Evolutionary conservation across 2,888 invertebrate genomes (phyloP), one percentile per base, ranked within the genome.

Genomic region (Philhelius pedissequus): DNA sequence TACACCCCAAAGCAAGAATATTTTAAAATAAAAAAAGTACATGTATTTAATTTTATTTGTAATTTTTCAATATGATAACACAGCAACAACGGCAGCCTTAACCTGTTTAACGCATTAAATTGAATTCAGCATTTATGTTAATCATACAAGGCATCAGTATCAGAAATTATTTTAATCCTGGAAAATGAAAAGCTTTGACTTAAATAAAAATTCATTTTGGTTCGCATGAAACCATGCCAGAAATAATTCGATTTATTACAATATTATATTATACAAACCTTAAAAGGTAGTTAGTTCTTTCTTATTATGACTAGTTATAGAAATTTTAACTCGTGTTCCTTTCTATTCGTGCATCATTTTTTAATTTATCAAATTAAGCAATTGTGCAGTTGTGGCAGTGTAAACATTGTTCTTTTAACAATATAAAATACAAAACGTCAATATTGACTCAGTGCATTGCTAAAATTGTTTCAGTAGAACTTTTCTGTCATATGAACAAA

Each of bases 151-250:
- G n/a, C n/a, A n/a, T 25, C 3, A 25, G 25, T 25, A 25, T 25
- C 25, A 25, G 25, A 25, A 25, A 25, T 25, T 5, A 25, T n/a
- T n/a, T n/a, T n/a, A n/a, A n/a, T n/a, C n/a, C n/a, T n/a, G n/a
- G n/a, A n/a, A n/a, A n/a, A n/a, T n/a, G n/a, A n/a, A n/a, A 25
- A 25, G 25, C 2, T n/a, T 38, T 38, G 4, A 13, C 6, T 25
- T 6, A 22, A 22, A 54, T 32, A 13, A 20, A 54, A 58, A 22
- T 7, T n/a, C 13, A 9, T 1, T 38, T 27, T 27, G 0, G 0
- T 62, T 62, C 9, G 64, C 64, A 64, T 64, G 64, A 8, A 11
- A 48, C 18, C 48, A 64, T 64, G 64, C 64, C 3, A 18, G 43
- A 60, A 27, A 38, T 9, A 52, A 8, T 25, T n/a, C 22, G 32